Evolutionary conservation across 2,888 invertebrate species (phyloP).

Genomic region (Drosophila neonasuta): DNA sequence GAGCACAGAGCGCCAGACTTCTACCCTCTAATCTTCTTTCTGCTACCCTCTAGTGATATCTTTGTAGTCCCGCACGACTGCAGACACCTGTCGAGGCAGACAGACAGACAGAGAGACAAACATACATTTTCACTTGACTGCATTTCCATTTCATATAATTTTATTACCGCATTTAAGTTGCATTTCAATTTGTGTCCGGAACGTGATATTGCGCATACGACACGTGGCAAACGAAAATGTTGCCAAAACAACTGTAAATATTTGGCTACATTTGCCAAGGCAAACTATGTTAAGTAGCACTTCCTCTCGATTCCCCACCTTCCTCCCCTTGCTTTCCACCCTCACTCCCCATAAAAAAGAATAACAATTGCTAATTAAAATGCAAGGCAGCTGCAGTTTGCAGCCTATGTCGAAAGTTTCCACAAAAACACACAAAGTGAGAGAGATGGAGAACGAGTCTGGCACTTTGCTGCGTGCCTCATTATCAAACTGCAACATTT

Average conservation of each 20-base stretch:
- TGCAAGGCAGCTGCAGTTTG: conserved; percentile 57
- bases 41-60: not conserved
- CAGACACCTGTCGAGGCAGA: conserved; percentile 62
- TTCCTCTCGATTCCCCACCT: not conserved
- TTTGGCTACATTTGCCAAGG: conserved; percentile 54
- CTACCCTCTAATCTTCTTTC: not conserved
- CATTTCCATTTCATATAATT: conserved; percentile 70
- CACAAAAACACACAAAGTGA: conserved; percentile 22
- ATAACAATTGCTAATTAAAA: conserved; percentile 66
- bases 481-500: conserved; percentile 44
- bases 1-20: conserved; percentile 23
- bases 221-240: conserved; percentile 37
- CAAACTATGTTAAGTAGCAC: conserved; percentile 68
- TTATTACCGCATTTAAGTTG: conserved; percentile 70
- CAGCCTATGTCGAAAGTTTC: conserved; percentile 51
- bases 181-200: conserved; percentile 69
- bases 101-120: conserved; percentile 21
- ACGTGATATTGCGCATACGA: conserved; percentile 64
- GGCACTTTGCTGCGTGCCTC: conserved; percentile 43
- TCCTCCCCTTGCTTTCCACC: not conserved
- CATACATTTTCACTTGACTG: conserved; percentile 47
- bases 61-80: conserved; percentile 49
- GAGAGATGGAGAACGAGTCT: not conserved
- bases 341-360: conserved; percentile 1
- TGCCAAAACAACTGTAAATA: conserved; percentile 68